phyloP scores from a whole-genome alignment of 2,797 vertebrate genomes.

The Syngnathus rostellatus region DNA sequence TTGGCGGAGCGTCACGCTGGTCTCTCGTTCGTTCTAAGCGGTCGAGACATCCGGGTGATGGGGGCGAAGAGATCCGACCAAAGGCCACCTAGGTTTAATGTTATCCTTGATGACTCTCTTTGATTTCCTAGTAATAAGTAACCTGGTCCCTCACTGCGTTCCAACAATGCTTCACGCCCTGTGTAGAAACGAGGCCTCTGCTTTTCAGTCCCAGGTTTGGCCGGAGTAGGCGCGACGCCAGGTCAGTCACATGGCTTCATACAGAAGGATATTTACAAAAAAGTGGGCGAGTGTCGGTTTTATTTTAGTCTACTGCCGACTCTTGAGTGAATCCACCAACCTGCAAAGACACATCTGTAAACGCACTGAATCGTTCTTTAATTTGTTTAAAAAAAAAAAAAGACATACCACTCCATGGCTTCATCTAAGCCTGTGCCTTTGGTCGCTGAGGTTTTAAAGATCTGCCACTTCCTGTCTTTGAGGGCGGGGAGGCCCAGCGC shows the following conservation, averaged over 20 bases:
- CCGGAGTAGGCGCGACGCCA: conserved; percentile 24
- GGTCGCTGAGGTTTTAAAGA: conserved; percentile 96
- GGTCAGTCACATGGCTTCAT: conserved; percentile 53
- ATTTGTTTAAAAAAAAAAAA: neutral
- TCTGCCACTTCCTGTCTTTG: conserved; percentile 98
- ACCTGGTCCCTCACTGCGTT: neutral
- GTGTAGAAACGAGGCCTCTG: conserved; percentile 1
- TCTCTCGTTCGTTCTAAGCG: neutral
- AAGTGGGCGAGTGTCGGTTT: neutral
- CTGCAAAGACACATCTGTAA: conserved; percentile 46
- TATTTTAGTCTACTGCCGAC: conserved; percentile 76
- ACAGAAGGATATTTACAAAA: conserved; percentile 61
- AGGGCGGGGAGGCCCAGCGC: conserved; percentile 86
- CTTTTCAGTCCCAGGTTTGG: conserved; percentile 38
- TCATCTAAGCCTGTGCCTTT: conserved; percentile 94
- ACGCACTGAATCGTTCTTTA: no score
- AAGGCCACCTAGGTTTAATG: conserved; percentile 3
- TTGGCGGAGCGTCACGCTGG: conserved; percentile 4
- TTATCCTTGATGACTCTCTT: neutral
- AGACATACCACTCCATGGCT: conserved; percentile 91
- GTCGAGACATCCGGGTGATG: neutral
- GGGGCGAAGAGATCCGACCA: neutral
- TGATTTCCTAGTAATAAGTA: neutral
- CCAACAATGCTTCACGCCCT: neutral
- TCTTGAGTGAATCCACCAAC: conserved; percentile 93